A percentile compares a stretch with the other conserved stretches of the same genome.
Conservation (phyloP, 2,888 invertebrate genomes). For the Antheraea yamamai region DNA sequence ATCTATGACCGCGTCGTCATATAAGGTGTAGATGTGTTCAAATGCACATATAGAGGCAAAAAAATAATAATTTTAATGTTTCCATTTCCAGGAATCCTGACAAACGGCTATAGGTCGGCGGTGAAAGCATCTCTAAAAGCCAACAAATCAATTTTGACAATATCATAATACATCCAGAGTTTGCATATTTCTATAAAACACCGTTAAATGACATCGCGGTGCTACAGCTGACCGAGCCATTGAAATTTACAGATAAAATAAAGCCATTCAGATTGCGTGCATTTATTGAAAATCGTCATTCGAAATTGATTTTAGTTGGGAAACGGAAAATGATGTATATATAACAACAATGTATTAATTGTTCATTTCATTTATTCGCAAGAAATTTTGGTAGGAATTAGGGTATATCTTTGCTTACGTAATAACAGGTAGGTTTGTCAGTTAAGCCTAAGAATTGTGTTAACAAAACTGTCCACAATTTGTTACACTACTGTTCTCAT, state of each 20-base stretch:
- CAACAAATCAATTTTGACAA: slow-evolving; percentile 2
- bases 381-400: no score
- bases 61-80: slow-evolving; percentile 4
- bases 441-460: no score
- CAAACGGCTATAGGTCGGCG: slow-evolving; percentile 19
- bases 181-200: not conserved
- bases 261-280: slow-evolving; percentile 11
- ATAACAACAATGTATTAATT: no score
- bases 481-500: no score
- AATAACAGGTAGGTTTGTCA: no score
- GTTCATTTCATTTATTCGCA: no score
- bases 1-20: no score
- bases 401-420: no score
- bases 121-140: slow-evolving; percentile 4
- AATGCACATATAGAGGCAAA: no score
- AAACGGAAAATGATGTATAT: slow-evolving; percentile 32
- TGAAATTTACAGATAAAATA: slow-evolving; percentile 12
- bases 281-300: not conserved
- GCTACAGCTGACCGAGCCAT: slow-evolving; percentile 2
- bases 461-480: no score
- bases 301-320: slow-evolving; percentile 19
- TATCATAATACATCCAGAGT: slow-evolving; percentile 12
- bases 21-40: no score
- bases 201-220: slow-evolving; percentile 18
- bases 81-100: slow-evolving; percentile 19